phyloP scores from a whole-genome alignment of 2,888 invertebrate genomes.

The Campaea margaritaria region DNA sequence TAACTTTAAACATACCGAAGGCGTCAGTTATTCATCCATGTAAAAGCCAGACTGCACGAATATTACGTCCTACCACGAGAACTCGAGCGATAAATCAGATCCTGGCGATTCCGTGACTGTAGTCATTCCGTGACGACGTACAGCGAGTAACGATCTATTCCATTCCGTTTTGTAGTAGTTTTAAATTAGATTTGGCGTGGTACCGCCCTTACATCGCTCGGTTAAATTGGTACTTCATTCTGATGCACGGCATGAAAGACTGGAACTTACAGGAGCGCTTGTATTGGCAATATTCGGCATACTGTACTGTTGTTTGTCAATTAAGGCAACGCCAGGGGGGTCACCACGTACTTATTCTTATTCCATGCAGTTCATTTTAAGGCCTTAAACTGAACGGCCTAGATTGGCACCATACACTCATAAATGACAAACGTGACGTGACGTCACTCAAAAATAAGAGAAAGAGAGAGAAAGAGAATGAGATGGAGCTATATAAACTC shows the following conservation, averaged over 20 bases:
- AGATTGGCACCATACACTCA: no score
- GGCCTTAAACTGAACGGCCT: no score
- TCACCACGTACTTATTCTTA: no score
- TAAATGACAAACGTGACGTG: no score
- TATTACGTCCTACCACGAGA: conserved; percentile 43
- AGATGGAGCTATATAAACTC: no score
- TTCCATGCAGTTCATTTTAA: no score
- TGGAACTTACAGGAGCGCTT: neutral
- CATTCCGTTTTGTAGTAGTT: conserved; percentile 30
- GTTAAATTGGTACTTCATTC: conserved; percentile 30
- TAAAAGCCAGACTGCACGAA: conserved; percentile 27
- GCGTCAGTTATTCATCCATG: conserved; percentile 17
- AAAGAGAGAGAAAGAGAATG: no score
- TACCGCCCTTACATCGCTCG: conserved; percentile 19
- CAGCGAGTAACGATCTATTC: conserved; percentile 28
- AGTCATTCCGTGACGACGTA: conserved; percentile 35
- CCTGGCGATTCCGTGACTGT: conserved; percentile 37
- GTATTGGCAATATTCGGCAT: neutral
- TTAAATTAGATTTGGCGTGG: conserved; percentile 27
- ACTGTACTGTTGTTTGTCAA: no score
- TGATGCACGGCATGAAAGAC: conserved; percentile 11
- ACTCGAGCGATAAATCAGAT: conserved; percentile 47
- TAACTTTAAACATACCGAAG: neutral
- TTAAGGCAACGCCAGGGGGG: no score
- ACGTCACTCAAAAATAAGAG: no score